Base-by-base conservation (phyloP, 1,140 invertebrate species). In the Melitaea cinxia region DNA sequence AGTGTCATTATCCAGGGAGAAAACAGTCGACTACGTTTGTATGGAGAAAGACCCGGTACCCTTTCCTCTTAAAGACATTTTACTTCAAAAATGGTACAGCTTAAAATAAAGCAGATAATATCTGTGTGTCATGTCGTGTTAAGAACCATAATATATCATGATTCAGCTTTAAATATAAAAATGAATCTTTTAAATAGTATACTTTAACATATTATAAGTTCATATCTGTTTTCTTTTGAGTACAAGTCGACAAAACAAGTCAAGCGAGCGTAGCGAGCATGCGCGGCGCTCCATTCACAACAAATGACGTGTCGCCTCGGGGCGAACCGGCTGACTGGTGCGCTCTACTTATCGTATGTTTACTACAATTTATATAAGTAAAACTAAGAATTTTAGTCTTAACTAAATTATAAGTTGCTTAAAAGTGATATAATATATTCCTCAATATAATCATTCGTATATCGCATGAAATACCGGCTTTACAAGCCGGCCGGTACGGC, bases 231-330 rank as follows among this genome's bases (percentile, higher is more conserved):
- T 55, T 56, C 64, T 56, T 55, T 61, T 61, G 54, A 70, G 66
- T 66, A 70, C 68, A 63, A 70, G 30, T 65, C 55, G 24, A 62
- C 54, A 66, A 47, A 47, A 42, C 59, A 54, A 69, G 61, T 52
- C 56, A 74, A 72, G 69, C 70, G 63, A 75, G 70, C 71, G 71
- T 80, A 70, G 68, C 72, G 74, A 68, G 81, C 81, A 82, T 83
- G 79, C 81, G 79, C 81, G 67, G 67, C 73, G 63, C 68, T 82
- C 73, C 81, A 83, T 83, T 82, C 81, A 82, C 77, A 81, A 81
- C 68, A 77, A 77, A 74, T 79, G 74, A 77, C 74, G 77, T 77
- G 77, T 70, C 77, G 74, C 72, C 68, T 63, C 54, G 55, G 63
- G 72, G 71, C 66, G 69, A 69, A 70, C 72, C 64, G 74, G 65